Base-by-base conservation (phyloP, 2,888 invertebrate genomes). In the Tachina fera region DNA sequence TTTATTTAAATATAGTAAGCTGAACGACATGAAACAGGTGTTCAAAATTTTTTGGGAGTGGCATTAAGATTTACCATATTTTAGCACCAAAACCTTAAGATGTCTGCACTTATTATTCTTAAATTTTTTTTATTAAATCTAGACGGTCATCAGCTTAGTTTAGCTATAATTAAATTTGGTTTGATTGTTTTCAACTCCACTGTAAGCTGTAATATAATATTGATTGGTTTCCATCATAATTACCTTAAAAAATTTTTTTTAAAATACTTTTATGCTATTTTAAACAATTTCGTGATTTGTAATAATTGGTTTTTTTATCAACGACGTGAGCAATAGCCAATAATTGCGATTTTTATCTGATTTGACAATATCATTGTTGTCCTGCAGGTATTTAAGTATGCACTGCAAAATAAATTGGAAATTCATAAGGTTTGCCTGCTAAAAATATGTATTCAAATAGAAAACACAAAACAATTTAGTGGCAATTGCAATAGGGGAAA, bases 311-410 rank as follows among this genome's bases (percentile, higher is more conserved):
- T 41, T 14, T 61, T 41, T 14, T 16, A 45, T 61, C 31, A 31
- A 63, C 14, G 39, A 70, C n/a, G 9, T 31, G 61, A 68, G 11
- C 74, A 84, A 71, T 80, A 6, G 67, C 70, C 43, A 49, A 39
- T 67, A 60, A 76, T 76, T 76, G 65, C 39, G 51, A 10, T 71
- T 14, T 39, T 65, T 80, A 75, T 67, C 51, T 60, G 43, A 65
- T 65, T 56, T 80, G 53, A 53, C 67, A 79, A 71, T 65, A 75
- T 43, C 49, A 49, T 61, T 47, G 16, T 19, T 51, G 41, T 74
- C 61, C 43, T 41, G 19, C 19, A 9, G 5, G 16, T 41, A 41
- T 53, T 43, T 0, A 22, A 56, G 9, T 51, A 11, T 56, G 6
- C 47, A 14, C 16, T 14, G 39, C 22, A 39, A 13, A 53, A 43